Conservation (phyloP, 2,113 vertebrate species). For the Lepisosteus oculatus region DNA sequence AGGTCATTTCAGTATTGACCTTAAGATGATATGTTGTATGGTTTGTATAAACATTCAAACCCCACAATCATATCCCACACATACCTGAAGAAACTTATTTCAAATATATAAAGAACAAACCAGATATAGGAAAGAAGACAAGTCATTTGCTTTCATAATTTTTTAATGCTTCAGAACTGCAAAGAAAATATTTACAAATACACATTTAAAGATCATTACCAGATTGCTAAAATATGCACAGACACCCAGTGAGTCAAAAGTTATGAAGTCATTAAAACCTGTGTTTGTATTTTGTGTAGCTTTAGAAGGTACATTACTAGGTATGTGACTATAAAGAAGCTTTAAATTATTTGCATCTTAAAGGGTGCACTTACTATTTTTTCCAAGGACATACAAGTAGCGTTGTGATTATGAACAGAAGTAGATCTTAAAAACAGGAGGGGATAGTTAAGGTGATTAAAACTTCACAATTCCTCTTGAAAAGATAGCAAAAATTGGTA, state of each 20-base stretch:
- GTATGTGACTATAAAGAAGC: background rate
- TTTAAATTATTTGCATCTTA: background rate
- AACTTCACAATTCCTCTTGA: slow-evolving; percentile 1
- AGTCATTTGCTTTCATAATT: background rate
- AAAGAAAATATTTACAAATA: slow-evolving; percentile 16
- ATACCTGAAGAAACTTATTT: no score
- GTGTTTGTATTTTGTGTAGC: slow-evolving; percentile 1
- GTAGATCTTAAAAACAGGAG: background rate
- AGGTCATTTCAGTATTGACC: no score
- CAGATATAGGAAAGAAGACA: background rate
- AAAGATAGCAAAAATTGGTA: slow-evolving; percentile 10
- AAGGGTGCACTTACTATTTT: background rate
- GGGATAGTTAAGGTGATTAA: background rate
- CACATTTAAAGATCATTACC: background rate
- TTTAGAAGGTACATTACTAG: background rate
- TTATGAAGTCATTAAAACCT: slow-evolving; percentile 10
- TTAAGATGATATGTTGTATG: no score
- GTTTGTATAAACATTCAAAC: no score
- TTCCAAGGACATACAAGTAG: background rate
- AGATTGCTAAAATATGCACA: slow-evolving; percentile 9
- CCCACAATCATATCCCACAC: no score
- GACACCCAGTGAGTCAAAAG: slow-evolving; percentile 13
- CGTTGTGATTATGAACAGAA: no score
- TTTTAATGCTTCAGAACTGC: background rate
- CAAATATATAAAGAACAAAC: no score